Evolutionary conservation across 2,797 vertebrate species (phyloP).

Genomic region (Hephaestus fuliginosus): DNA sequence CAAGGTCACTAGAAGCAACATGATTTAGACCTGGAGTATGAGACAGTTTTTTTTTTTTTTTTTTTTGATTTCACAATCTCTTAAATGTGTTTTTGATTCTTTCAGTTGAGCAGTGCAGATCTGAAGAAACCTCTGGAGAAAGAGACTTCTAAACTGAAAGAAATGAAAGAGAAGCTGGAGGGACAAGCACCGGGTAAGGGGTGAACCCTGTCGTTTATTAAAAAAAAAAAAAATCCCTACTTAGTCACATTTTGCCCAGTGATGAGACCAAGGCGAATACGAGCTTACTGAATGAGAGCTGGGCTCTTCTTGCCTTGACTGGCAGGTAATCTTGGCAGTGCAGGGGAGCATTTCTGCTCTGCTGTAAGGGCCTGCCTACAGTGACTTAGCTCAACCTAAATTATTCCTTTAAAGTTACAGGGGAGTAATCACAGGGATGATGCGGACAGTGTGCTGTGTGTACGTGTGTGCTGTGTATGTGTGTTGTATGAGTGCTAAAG

Average conservation of each 20-base stretch:
- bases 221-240: background rate
- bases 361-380: conserved; percentile 98
- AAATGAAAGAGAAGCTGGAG: conserved; percentile 84
- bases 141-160: conserved; percentile 89
- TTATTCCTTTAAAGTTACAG: conserved; percentile 65
- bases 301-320: conserved; percentile 76
- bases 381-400: conserved; percentile 59
- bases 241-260: conserved; percentile 67
- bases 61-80: background rate
- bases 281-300: conserved; percentile 85
- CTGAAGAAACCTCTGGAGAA: conserved; percentile 91
- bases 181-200: conserved; percentile 78
- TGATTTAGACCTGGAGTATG: background rate
- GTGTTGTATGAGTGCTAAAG: conserved; percentile 31
- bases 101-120: conserved; percentile 92
- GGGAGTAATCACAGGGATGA: conserved; percentile 52
- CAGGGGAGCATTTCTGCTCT: conserved; percentile 85
- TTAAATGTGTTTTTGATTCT: background rate
- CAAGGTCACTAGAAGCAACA: conserved; percentile 87
- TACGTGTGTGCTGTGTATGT: conserved; percentile 29
- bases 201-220: background rate
- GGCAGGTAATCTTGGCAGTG: conserved; percentile 97
- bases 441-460: conserved; percentile 64
- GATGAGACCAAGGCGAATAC: conserved; percentile 96
- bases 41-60: too few species aligned